Evolutionary conservation across 2,797 vertebrate species (phyloP), one percentile per base, ranked within the genome.

Genomic region (Acipenser transmontanus): DNA sequence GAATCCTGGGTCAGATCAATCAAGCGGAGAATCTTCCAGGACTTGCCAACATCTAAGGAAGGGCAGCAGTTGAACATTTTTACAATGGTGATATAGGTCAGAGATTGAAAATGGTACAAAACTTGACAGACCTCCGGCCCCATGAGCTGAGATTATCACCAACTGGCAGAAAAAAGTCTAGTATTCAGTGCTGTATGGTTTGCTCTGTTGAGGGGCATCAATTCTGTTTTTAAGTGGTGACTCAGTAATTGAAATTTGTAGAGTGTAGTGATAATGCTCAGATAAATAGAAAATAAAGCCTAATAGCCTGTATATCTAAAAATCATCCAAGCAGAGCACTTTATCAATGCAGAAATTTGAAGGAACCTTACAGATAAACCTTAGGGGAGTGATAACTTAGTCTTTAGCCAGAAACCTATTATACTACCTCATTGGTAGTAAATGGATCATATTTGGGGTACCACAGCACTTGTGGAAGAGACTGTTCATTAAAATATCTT

Each of bases 1-100:
- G 68, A 77, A 81, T 80, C 84, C 73, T 81, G 76, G 85, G 81
- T 84, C 85, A 82, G 65, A 61, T 63, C 80, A 85, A 85, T 83
- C 72, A 74, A 81, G 68, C 65, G 73, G 47, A 64, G 72, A 74
- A 51, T 71, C 78, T 78, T 76, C 70, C 68, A 72, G 68, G 3
- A 61, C 68, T 69, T 81, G 68, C 68, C 75, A 65, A 47, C 56
- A 70, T 74, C 77, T 80, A 71, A 76, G 72, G 73, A 84, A 74
- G 72, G 75, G 11, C 73, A 70, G 13, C 51, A 70, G 71, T 78
- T 74, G 61, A 75, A 62, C 65, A 74, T 78, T 56, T 64, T 14
- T 8, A 12, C 62, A 50, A 64, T 50, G 56, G 67, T 50, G 54
- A 54, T 47, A 63, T 49, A 63, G 61, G 64, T 69, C 61, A 57